Percentiles rank a stretch among this genome's conserved stretches.
Conservation (phyloP, 2,113 vertebrate species). For the Zosterops japonicus region DNA sequence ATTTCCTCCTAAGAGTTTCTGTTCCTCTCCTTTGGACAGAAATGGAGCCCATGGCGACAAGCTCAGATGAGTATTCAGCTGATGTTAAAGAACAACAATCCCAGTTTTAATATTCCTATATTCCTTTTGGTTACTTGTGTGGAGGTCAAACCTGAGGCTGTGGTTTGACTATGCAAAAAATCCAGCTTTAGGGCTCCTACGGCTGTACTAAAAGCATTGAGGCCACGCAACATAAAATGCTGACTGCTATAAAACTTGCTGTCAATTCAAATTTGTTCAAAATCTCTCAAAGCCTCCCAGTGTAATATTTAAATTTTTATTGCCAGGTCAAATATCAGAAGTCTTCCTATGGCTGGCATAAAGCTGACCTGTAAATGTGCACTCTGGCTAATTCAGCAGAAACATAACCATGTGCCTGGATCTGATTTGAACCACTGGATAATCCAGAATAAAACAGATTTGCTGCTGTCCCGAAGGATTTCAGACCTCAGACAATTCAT, state of each 20-base stretch:
- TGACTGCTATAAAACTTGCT: slow-evolving; percentile 40
- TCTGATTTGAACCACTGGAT: background rate
- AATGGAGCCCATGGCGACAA: background rate
- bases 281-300: slow-evolving; percentile 26
- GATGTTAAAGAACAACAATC: background rate
- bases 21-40: background rate
- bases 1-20: background rate
- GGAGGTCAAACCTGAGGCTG: background rate
- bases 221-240: background rate
- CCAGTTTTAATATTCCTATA: background rate
- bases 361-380: slow-evolving; percentile 26
- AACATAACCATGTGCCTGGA: background rate
- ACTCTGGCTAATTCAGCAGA: slow-evolving; percentile 41
- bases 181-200: background rate
- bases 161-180: slow-evolving; percentile 22
- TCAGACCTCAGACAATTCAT: background rate
- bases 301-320: background rate
- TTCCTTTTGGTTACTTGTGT: background rate
- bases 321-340: slow-evolving; percentile 30
- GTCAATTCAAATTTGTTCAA: slow-evolving; percentile 54
- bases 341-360: background rate
- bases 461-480: background rate
- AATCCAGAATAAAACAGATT: slow-evolving; percentile 10
- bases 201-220: background rate
- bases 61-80: background rate